A percentile compares a stretch with the other conserved stretches of the same genome.
These are phyloP conservation scores for Mythimna albipuncta DNA, from an alignment of 2,888 invertebrate species.

Conservation along the genomic window DNA sequence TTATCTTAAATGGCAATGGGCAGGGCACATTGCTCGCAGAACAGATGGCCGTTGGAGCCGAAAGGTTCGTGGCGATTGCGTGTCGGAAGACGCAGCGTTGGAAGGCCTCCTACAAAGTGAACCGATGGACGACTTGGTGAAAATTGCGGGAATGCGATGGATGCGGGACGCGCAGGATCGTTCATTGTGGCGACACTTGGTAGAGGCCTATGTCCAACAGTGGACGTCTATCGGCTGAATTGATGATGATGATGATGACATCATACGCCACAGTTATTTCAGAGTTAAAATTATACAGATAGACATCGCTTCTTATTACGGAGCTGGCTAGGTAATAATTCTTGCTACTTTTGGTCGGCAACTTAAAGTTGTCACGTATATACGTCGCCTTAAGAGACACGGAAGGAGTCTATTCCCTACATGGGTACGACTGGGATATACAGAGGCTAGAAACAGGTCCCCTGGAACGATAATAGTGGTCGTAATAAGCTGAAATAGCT, in stretches of 20 bases:
- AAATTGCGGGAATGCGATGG: too few relatives aligned
- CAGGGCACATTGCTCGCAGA: too few relatives aligned
- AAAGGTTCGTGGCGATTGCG: too few relatives aligned
- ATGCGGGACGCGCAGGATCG: too few relatives aligned
- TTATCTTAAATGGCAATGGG: too few relatives aligned
- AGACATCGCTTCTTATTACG: conserved; percentile 22
- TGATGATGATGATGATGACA: background rate
- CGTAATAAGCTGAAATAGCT: conserved; percentile 65
- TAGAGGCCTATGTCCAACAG: too few relatives aligned
- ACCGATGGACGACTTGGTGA: too few relatives aligned
- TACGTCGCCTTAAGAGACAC: conserved; percentile 60
- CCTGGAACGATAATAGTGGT: conserved; percentile 64
- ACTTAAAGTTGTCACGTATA: conserved; percentile 48
- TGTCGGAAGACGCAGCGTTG: too few relatives aligned
- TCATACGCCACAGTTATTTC: conserved; percentile 18
- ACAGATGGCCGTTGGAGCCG: too few relatives aligned
- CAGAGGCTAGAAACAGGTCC: conserved; percentile 60
- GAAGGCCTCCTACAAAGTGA: too few relatives aligned
- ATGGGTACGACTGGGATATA: conserved; percentile 60
- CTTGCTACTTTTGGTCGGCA: conserved; percentile 22
- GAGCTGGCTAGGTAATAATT: conserved; percentile 31
- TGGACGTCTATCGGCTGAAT: too few relatives aligned
- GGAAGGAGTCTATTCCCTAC: conserved; percentile 67
- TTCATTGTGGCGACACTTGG: too few relatives aligned
- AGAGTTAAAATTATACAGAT: conserved; percentile 17